Conservation (phyloP, 1,140 invertebrate genomes). For the Notospermus geniculatus region DNA sequence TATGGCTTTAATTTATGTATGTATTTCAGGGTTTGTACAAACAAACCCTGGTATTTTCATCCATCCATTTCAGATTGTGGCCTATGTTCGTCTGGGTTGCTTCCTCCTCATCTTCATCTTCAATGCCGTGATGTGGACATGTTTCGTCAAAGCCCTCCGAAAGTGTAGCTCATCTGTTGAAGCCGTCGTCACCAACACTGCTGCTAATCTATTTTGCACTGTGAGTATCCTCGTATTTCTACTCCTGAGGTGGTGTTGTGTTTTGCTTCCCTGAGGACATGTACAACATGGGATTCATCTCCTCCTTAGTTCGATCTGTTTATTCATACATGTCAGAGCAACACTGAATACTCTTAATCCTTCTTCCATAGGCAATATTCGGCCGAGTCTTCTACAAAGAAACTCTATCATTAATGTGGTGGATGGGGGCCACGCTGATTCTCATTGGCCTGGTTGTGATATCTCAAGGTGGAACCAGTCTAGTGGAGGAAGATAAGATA, state of each 20-base stretch:
- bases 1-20: no score
- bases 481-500: no score
- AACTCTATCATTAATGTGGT: conserved; percentile 45
- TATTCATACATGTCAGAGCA: no score
- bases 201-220: conserved; percentile 53
- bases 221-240: conserved; percentile 27
- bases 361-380: conserved; percentile 50
- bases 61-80: not conserved
- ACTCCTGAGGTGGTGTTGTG: not conserved
- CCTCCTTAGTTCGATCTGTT: no score
- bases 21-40: no score
- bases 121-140: conserved; percentile 51
- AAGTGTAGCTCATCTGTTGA: conserved; percentile 47
- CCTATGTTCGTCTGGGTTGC: conserved; percentile 27
- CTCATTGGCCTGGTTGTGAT: conserved; percentile 47
- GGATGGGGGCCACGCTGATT: conserved; percentile 48
- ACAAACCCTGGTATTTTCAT: no score
- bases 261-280: not conserved
- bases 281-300: no score
- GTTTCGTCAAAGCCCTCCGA: conserved; percentile 49
- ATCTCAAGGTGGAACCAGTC: conserved; percentile 4
- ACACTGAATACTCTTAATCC: no score
- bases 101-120: conserved; percentile 41
- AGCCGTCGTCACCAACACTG: conserved; percentile 53
- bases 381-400: conserved; percentile 52